These are phyloP conservation scores for Cyphomyrus plagiostoma DNA, from an alignment of 2,113 vertebrate species.

Conservation along the genomic window DNA sequence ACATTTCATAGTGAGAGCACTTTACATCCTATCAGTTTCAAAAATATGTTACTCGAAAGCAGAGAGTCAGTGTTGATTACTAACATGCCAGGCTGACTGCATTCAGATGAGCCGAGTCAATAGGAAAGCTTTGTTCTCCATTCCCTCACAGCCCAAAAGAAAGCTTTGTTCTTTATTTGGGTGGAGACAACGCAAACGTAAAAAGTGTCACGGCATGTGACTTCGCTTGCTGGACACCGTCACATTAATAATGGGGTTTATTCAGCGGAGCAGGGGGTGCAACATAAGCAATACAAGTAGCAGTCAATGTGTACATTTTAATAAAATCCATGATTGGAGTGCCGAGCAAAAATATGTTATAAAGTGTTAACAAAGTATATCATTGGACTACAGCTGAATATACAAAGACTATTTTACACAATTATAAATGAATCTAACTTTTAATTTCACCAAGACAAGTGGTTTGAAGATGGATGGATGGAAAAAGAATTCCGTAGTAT, in stretches of 20 bases:
- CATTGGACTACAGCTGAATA: background rate
- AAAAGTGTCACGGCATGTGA: conserved; percentile 1
- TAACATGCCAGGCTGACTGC: background rate
- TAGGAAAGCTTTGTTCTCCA: background rate
- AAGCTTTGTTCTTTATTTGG: conserved; percentile 12
- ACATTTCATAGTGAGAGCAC: background rate
- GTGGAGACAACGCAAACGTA: background rate
- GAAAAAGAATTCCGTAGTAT: background rate
- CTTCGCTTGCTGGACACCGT: background rate
- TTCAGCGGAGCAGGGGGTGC: background rate
- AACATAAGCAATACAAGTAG: background rate
- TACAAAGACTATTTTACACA: background rate
- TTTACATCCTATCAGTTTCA: background rate
- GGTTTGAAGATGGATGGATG: background rate
- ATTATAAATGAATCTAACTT: background rate
- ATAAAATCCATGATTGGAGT: background rate
- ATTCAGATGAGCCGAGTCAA: background rate
- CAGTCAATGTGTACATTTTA: background rate
- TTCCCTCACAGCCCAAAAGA: background rate
- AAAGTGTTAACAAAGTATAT: background rate
- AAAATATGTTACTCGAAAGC: background rate
- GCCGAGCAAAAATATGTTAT: background rate
- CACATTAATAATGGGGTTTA: background rate
- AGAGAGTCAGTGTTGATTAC: background rate
- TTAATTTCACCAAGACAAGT: background rate